phyloP scores from a whole-genome alignment of 2,113 vertebrate genomes.

The Sylvilagus bachmani region DNA sequence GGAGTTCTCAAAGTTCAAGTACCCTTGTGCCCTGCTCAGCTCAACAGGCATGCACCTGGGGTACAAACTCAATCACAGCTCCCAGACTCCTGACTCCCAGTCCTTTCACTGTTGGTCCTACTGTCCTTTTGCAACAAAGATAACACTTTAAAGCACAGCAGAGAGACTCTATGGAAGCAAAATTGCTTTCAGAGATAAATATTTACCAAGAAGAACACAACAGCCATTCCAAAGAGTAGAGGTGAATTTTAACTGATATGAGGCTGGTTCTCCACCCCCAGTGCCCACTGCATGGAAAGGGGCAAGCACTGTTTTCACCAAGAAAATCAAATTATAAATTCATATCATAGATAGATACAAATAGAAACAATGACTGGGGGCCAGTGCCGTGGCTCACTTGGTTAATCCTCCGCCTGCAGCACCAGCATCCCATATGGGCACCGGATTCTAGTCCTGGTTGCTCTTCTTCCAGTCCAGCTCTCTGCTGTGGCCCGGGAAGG shows the following conservation, averaged over 20 bases:
- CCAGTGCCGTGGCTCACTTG: no score
- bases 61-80: not conserved
- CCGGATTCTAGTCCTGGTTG: no score
- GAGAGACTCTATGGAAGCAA: not conserved
- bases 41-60: not conserved
- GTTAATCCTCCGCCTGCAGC: no score
- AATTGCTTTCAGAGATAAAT: not conserved
- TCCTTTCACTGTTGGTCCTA: not conserved
- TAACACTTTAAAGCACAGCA: not conserved
- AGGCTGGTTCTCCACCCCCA: not conserved
- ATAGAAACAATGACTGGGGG: conserved; percentile 4
- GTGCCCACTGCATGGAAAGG: not conserved
- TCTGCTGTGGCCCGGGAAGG: no score
- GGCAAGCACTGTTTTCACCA: not conserved
- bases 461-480: no score
- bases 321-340: not conserved
- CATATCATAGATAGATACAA: not conserved
- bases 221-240: not conserved
- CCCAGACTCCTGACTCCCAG: not conserved
- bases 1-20: not conserved
- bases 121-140: not conserved
- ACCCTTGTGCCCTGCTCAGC: not conserved
- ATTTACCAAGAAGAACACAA: not conserved
- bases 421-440: no score
- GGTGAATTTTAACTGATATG: not conserved